Base-by-base conservation (phyloP, 2,113 vertebrate species). In the Jaculus jaculus region DNA sequence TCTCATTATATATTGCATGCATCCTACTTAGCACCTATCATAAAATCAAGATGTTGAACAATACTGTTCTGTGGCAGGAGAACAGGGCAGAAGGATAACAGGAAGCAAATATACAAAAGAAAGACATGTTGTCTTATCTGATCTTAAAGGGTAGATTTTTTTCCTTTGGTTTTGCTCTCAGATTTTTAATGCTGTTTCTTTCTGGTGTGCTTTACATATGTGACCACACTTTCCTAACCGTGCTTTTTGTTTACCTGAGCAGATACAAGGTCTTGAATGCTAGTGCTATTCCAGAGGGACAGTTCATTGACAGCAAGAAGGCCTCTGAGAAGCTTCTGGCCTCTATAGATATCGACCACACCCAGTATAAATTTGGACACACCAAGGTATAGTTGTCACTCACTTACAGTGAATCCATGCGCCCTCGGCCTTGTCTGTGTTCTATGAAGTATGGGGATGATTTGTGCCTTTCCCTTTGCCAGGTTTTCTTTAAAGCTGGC, bases 401-500 rank as follows among this genome's bases (percentile, higher is more conserved):
- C 93, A 47, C 65, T 89, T 66, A 68, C 13, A 75, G 30, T 30
- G 47, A 66, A 20, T 32, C 60, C 47, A 89, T 32, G 23, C 39
- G 72, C 30, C 23, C 30, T 82, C 81, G 34, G 26, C 26, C 51
- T 39, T 42, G n/a, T 89, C 87, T 85, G 66, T 20, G 2, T 86
- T 77, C 82, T 39, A 30, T 61, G 13, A 47, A 91, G 30, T 51
- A 58, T 42, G 34, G 18, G 13, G 61, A 95, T 34, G 13, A 84
- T 24, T 21, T 92, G 17, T 85, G 89, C 96, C 24, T 17, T 93
- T 92, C 7, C 0, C 21, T 87, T 87, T 58, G 90, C 78, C 47
- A 99, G 99, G 98, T 99, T 94, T 99, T 99, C 97, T 99, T 99
- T 98, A 99, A 99, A 98, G 99, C 99, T 95, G 99, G 99, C 37